Conservation (phyloP, 2,888 invertebrate genomes). For the Dexiosoma caninum region DNA sequence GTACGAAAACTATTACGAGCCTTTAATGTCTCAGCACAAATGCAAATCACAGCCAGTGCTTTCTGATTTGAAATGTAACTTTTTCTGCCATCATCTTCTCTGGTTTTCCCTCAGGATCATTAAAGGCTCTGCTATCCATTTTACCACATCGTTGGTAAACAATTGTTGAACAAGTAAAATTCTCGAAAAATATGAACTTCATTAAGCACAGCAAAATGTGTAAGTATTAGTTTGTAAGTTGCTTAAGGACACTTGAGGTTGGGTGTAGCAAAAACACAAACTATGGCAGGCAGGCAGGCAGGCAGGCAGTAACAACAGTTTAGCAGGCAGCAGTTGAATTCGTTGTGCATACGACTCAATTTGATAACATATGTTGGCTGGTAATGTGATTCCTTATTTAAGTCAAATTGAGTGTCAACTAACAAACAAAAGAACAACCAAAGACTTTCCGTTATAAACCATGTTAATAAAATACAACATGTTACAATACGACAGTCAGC, state of each 20-base stretch:
- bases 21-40: no score
- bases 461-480: constrained; percentile 37
- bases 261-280: constrained; percentile 11
- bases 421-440: constrained; percentile 66
- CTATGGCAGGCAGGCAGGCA: neutral
- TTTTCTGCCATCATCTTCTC: neutral
- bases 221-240: neutral
- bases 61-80: neutral
- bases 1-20: no score
- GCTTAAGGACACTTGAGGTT: constrained; percentile 73
- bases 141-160: constrained; percentile 52
- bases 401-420: constrained; percentile 77
- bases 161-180: constrained; percentile 28
- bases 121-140: constrained; percentile 35
- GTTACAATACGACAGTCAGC: neutral
- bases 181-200: constrained; percentile 67
- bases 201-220: constrained; percentile 68
- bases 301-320: constrained; percentile 5
- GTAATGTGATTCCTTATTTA: constrained; percentile 60
- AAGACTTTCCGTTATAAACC: constrained; percentile 40
- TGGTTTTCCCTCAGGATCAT: constrained; percentile 15
- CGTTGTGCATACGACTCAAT: neutral
- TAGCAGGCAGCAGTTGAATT: constrained; percentile 22
- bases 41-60: neutral
- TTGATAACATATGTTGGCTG: constrained; percentile 48